These are phyloP conservation scores for Podabrus alpinus DNA, from an alignment of 2,888 invertebrate genomes.

Conservation along the genomic window DNA sequence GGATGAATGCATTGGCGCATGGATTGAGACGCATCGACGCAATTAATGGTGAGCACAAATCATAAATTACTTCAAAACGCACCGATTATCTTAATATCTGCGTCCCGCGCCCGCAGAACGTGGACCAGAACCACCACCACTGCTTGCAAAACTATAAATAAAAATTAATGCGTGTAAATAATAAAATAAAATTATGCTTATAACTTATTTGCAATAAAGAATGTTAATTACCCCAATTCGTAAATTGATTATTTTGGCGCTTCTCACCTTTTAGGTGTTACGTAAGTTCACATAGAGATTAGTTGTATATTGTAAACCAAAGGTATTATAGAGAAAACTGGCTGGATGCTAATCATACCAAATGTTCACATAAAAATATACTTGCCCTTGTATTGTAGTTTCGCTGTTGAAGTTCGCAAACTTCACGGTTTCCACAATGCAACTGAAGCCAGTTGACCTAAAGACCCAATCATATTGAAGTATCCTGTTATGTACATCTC, in stretches of 20 bases:
- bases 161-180: constrained; percentile 28
- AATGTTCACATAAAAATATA: too few relatives aligned
- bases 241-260: not conserved
- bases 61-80: constrained; percentile 16
- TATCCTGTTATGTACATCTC: too few relatives aligned
- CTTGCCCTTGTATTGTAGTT: too few relatives aligned
- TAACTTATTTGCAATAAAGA: not conserved
- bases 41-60: constrained; percentile 5
- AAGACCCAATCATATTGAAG: too few relatives aligned
- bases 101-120: constrained; percentile 56
- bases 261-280: too few relatives aligned
- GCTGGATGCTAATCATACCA: too few relatives aligned
- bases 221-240: not conserved
- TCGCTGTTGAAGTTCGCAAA: too few relatives aligned
- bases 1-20: not conserved
- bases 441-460: too few relatives aligned
- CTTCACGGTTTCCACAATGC: too few relatives aligned
- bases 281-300: too few relatives aligned
- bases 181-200: not conserved
- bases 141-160: constrained; percentile 50
- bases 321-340: too few relatives aligned
- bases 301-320: too few relatives aligned
- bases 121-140: constrained; percentile 53
- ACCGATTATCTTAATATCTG: constrained; percentile 53
- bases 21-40: not conserved